Percentiles rank a stretch among this genome's conserved stretches.
phyloP scores from a whole-genome alignment of 2,888 invertebrate genomes.

The Dermolepida albohirtum region DNA sequence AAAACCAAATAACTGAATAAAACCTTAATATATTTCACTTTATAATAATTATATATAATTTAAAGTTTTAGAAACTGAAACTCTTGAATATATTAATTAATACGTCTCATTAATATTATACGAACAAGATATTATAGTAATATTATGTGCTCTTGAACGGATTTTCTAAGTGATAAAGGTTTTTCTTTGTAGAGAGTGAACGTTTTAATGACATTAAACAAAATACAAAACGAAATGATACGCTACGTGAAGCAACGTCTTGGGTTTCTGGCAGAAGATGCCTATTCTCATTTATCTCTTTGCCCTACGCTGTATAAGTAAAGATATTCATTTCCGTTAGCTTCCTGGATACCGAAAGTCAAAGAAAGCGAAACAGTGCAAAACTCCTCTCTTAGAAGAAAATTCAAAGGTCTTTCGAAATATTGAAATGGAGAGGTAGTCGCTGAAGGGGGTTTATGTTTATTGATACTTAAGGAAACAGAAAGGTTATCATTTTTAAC shows the following conservation, averaged over 20 bases:
- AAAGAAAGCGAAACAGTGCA: slow-evolving; percentile 15
- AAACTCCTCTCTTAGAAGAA: slow-evolving; percentile 3
- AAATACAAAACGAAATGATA: slow-evolving; percentile 5
- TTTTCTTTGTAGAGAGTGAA: neutral
- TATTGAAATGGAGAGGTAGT: slow-evolving; percentile 5
- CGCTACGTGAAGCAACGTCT: slow-evolving; percentile 7
- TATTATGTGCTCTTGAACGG: neutral
- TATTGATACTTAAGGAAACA: too few species aligned
- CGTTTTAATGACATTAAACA: slow-evolving; percentile 21
- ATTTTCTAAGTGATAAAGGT: slow-evolving; percentile 7
- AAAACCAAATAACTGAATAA: too few species aligned
- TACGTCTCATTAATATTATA: too few species aligned
- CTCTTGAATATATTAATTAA: too few species aligned
- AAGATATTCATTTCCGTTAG: slow-evolving; percentile 4
- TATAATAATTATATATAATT: too few species aligned
- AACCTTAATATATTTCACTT: too few species aligned
- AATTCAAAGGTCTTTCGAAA: slow-evolving; percentile 1
- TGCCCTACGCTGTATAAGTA: neutral
- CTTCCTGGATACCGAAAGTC: too few species aligned
- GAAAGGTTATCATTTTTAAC: too few species aligned
- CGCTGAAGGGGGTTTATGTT: neutral
- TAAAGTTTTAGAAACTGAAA: too few species aligned
- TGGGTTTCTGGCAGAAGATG: slow-evolving; percentile 6
- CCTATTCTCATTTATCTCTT: slow-evolving; percentile 3
- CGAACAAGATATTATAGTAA: too few species aligned